Conservation (phyloP, 30 jellyfish, hydroid and myxozoan species). For the Chrysaora quinquecirrha region DNA sequence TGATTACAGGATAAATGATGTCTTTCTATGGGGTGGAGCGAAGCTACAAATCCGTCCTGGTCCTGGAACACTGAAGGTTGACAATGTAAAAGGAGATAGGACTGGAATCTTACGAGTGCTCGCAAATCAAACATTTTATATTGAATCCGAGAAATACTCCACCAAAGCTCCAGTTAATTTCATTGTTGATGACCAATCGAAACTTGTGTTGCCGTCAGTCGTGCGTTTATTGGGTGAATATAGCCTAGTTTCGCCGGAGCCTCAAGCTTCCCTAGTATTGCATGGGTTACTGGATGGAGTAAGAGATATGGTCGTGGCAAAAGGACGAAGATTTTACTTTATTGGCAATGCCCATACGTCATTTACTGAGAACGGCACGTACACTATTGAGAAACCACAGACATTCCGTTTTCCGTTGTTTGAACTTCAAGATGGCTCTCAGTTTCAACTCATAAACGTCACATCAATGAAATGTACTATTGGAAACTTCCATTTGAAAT, state of each 20-base stretch:
- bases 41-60: slow-evolving; percentile 50
- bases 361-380: slow-evolving; percentile 66
- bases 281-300: slow-evolving; percentile 72
- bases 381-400: slow-evolving; percentile 56
- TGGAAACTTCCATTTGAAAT: slow-evolving; percentile 63
- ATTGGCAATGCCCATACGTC: slow-evolving; percentile 71
- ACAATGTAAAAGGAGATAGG: slow-evolving; percentile 44
- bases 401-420: slow-evolving; percentile 68
- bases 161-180: slow-evolving; percentile 56
- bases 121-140: slow-evolving; percentile 43
- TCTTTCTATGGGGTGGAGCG: slow-evolving; percentile 53
- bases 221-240: slow-evolving; percentile 55
- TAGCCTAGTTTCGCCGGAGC: slow-evolving; percentile 50
- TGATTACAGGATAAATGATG: slow-evolving; percentile 31
- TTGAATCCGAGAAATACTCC: slow-evolving; percentile 58
- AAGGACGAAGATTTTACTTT: slow-evolving; percentile 48
- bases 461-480: slow-evolving; percentile 71
- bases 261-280: slow-evolving; percentile 59
- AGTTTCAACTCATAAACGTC: slow-evolving; percentile 57
- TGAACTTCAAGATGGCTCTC: slow-evolving; percentile 69
- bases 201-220: slow-evolving; percentile 52
- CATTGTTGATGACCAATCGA: slow-evolving; percentile 53
- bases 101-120: slow-evolving; percentile 46
- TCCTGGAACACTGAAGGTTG: slow-evolving; percentile 22
- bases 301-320: slow-evolving; percentile 69